These are phyloP conservation scores for Polyploca ridens DNA, from an alignment of 2,888 invertebrate genomes.

Conservation along the genomic window DNA sequence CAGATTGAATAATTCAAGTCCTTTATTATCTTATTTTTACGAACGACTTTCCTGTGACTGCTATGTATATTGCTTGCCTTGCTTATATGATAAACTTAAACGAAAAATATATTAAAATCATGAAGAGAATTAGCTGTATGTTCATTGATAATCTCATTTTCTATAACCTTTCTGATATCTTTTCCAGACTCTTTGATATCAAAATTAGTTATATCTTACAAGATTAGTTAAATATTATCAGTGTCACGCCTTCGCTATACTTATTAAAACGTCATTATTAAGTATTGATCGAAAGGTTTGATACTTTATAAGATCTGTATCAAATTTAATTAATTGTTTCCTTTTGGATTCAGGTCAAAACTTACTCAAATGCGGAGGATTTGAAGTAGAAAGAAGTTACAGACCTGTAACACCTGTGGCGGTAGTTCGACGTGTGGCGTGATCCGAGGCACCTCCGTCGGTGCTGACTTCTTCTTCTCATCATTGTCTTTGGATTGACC, in stretches of 20 bases:
- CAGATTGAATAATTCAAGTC: too few relatives aligned
- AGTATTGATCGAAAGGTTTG: background rate
- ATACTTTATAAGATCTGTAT: background rate
- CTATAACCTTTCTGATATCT: background rate
- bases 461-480: constrained; percentile 72
- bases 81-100: background rate
- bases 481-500: constrained; percentile 77
- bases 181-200: background rate
- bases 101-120: background rate
- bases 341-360: background rate
- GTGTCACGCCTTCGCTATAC: background rate
- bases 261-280: background rate
- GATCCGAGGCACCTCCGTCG: constrained; percentile 78
- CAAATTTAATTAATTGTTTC: background rate
- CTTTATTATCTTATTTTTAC: too few relatives aligned
- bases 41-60: too few relatives aligned
- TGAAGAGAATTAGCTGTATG: background rate
- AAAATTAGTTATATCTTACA: background rate
- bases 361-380: too few relatives aligned
- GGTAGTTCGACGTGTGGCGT: constrained; percentile 90
- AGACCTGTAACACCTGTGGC: constrained; percentile 93
- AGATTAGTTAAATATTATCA: background rate
- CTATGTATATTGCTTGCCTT: background rate
- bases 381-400: background rate
- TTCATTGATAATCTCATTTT: background rate